These are phyloP conservation scores for Rhagoletis zephyria DNA, from an alignment of 1,140 invertebrate genomes.

Conservation along the genomic window DNA sequence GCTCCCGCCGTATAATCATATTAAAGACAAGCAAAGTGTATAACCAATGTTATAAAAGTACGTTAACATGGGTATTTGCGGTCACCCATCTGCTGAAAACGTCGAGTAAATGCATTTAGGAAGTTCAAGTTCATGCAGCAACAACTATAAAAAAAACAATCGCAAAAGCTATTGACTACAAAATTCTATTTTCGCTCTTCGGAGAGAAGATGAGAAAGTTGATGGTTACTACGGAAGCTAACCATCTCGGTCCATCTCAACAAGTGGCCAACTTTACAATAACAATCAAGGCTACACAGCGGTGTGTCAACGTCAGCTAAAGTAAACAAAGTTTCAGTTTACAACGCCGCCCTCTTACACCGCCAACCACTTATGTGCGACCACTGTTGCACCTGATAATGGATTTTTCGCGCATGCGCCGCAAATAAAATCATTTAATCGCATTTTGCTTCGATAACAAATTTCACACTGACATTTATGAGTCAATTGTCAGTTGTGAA, in stretches of 20 bases:
- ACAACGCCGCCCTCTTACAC: not conserved
- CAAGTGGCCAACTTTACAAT: slow-evolving; percentile 30
- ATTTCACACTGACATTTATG: slow-evolving; percentile 28
- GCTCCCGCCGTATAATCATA: not conserved
- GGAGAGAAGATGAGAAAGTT: not conserved
- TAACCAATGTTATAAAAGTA: not conserved
- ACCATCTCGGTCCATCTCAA: not conserved
- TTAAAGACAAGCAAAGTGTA: not conserved
- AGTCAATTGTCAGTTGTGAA: slow-evolving; percentile 41
- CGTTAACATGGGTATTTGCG: not conserved
- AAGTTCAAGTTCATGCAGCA: slow-evolving; percentile 40
- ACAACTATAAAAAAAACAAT: not conserved
- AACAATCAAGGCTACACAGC: not conserved
- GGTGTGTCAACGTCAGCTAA: not conserved
- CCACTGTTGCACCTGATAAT: slow-evolving; percentile 15
- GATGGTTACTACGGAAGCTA: not conserved
- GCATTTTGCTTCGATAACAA: slow-evolving; percentile 10
- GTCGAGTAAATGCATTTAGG: not conserved
- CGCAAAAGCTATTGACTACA: not conserved
- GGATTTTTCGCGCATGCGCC: slow-evolving; percentile 42
- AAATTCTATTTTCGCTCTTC: not conserved
- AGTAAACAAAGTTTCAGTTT: slow-evolving; percentile 39
- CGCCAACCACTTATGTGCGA: not conserved
- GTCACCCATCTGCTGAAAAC: too few species aligned
- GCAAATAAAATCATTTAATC: not conserved